Percentiles rank a stretch among this genome's conserved stretches.
Conservation (phyloP, 2,113 vertebrate genomes). For the Tragelaphus scriptus region DNA sequence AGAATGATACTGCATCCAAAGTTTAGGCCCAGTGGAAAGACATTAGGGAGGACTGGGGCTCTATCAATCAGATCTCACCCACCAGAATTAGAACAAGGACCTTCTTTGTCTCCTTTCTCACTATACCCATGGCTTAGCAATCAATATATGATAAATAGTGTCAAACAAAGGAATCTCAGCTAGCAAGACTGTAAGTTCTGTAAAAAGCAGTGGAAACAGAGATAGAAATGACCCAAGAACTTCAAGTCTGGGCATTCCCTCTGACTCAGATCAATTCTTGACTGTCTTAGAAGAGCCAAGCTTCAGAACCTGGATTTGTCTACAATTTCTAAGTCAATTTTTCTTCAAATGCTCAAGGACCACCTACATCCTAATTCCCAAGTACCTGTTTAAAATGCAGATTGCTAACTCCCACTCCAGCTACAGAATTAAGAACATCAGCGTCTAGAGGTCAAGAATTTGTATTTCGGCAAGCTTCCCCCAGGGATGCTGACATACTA, state of each 20-base stretch:
- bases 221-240: not conserved
- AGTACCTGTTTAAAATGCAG: not conserved
- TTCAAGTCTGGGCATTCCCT: not conserved
- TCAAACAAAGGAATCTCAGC: conserved; percentile 1
- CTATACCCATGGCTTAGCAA: not conserved
- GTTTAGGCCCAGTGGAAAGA: not conserved
- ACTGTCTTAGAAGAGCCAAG: not conserved
- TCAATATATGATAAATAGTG: not conserved
- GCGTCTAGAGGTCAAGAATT: not conserved
- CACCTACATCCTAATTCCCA: not conserved
- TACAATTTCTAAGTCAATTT: not conserved
- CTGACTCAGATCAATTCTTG: not conserved
- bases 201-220: not conserved
- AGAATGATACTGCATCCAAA: not conserved
- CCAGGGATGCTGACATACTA: not conserved
- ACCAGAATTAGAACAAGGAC: not conserved
- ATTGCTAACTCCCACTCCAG: not conserved
- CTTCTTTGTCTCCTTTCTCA: not conserved
- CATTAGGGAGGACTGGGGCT: not conserved
- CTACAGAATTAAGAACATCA: conserved; percentile 14
- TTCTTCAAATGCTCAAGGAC: conserved; percentile 3
- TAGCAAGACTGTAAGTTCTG: not conserved
- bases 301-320: not conserved
- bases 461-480: not conserved
- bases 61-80: not conserved